Percentiles rank a stretch among this genome's conserved stretches.
Conservation (phyloP, 2,113 vertebrate genomes). For the Triplophysa tibetana region DNA sequence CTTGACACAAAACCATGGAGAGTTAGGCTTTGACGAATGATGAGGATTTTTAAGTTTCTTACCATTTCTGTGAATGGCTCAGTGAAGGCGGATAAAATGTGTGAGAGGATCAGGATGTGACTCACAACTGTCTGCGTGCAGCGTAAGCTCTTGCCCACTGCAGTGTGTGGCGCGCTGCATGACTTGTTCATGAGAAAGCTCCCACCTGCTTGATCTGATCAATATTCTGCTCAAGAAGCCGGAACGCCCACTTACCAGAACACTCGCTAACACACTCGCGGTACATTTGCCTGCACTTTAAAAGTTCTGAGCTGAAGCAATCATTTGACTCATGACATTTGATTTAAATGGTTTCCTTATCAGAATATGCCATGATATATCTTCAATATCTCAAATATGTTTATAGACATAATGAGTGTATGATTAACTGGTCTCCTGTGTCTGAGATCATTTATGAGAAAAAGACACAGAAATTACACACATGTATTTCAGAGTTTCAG, state of each 20-base stretch:
- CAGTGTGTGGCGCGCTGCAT: constrained; percentile 21
- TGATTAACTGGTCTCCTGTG: no score
- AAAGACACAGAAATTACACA: no score
- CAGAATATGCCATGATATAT: no score
- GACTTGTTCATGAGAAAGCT: constrained; percentile 8
- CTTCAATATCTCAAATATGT: no score
- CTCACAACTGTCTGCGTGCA: neutral
- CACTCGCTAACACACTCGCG: constrained; percentile 4
- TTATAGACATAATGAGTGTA: no score
- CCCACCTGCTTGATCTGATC: constrained; percentile 15
- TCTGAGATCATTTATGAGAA: no score
- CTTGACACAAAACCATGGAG: neutral
- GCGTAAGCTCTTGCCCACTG: neutral
- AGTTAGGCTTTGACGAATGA: constrained; percentile 3
- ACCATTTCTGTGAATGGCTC: neutral
- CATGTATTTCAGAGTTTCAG: no score
- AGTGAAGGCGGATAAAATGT: neutral
- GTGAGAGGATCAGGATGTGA: neutral
- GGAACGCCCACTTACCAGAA: constrained; percentile 3
- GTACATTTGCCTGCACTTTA: no score
- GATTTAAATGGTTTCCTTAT: no score
- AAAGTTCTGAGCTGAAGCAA: no score
- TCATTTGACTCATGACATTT: no score
- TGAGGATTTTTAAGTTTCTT: neutral
- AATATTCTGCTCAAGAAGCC: constrained; percentile 22